These are phyloP conservation scores for Akabosia matsudoensis DNA, from an alignment of 1,140 invertebrate genomes.

Conservation along the genomic window DNA sequence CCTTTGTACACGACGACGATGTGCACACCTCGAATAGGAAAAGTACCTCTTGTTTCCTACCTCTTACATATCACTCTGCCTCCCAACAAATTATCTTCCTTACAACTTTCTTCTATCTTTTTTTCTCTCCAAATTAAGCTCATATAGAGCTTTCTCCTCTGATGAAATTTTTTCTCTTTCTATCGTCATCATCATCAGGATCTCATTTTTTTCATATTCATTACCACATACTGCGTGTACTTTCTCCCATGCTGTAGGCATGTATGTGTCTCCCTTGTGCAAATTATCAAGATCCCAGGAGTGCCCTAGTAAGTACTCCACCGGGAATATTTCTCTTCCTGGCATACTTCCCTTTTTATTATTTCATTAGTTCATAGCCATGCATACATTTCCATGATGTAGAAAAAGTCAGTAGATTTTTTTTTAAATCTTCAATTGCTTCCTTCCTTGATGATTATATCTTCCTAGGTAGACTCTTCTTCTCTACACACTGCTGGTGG, in stretches of 20 bases:
- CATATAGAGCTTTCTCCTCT: neutral
- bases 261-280: neutral
- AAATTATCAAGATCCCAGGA: neutral
- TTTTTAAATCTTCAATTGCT: neutral
- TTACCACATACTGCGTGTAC: neutral
- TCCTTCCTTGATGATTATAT: neutral
- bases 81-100: neutral
- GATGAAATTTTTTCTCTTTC: neutral
- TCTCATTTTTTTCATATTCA: slow-evolving; percentile 9
- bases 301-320: neutral
- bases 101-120: neutral
- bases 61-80: neutral
- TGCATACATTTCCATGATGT: neutral
- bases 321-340: neutral
- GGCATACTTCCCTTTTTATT: neutral
- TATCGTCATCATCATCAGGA: neutral
- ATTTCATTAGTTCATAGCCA: neutral
- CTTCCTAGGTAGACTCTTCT: neutral
- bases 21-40: too few species aligned
- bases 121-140: neutral
- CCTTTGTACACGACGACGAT: too few species aligned
- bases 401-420: neutral
- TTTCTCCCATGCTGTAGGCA: neutral
- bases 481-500: too few species aligned
- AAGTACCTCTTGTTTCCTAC: neutral